A percentile compares a stretch with the other conserved stretches of the same genome.
Conservation (phyloP, 2,113 vertebrate genomes). For the Uropsilus gracilis region DNA sequence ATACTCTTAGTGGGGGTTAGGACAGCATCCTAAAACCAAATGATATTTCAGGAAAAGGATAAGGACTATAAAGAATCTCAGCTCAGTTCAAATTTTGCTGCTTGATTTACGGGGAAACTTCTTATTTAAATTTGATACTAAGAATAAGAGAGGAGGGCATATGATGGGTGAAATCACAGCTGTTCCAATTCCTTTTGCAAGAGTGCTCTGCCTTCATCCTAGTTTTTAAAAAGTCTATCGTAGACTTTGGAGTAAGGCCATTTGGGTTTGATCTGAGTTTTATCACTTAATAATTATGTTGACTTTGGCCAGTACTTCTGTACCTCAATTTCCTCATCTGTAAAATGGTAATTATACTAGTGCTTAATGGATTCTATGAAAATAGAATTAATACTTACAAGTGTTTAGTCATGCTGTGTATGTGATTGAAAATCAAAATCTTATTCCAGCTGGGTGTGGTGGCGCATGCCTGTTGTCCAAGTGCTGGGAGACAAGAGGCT, state of each 20-base stretch:
- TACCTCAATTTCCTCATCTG: neutral
- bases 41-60: neutral
- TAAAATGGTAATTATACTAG: neutral
- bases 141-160: neutral
- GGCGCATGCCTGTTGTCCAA: too few relatives aligned
- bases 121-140: conserved; percentile 22
- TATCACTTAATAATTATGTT: neutral
- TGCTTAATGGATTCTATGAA: neutral
- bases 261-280: conserved; percentile 19
- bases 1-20: neutral
- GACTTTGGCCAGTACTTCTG: neutral
- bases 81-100: conserved; percentile 2
- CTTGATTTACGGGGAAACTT: neutral
- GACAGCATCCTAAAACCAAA: neutral
- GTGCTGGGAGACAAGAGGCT: too few relatives aligned
- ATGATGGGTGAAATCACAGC: neutral
- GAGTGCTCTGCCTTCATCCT: neutral
- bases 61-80: neutral
- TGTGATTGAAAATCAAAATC: conserved; percentile 37
- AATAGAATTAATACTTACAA: neutral
- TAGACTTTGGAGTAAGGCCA: neutral
- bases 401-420: neutral
- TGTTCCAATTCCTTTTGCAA: neutral
- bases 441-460: too few relatives aligned
- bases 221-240: neutral